These are phyloP conservation scores for Macaria liturata DNA, from an alignment of 2,888 invertebrate genomes.

Conservation along the genomic window DNA sequence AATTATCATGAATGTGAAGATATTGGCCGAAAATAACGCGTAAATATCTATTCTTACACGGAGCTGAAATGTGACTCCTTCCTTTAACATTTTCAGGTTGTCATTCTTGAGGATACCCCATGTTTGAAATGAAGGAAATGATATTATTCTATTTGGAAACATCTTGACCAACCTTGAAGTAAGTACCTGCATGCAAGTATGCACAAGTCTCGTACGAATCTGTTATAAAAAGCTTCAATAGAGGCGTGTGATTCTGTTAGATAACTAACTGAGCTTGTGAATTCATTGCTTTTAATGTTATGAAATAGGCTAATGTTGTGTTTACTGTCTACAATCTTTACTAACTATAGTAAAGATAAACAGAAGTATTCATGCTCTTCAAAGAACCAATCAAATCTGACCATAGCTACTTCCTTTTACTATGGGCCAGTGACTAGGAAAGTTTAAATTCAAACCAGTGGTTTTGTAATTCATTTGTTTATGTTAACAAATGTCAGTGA, in stretches of 20 bases:
- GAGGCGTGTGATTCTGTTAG: constrained; percentile 39
- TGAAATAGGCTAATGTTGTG: neutral
- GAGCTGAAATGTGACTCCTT: constrained; percentile 17
- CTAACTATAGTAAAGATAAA: too few species aligned
- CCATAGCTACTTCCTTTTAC: too few species aligned
- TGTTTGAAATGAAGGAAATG: constrained; percentile 72
- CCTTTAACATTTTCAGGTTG: constrained; percentile 52
- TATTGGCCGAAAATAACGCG: constrained; percentile 40
- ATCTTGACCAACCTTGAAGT: constrained; percentile 83
- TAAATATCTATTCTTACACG: constrained; percentile 19
- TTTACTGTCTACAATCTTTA: neutral
- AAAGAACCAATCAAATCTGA: too few species aligned
- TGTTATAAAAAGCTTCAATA: constrained; percentile 37
- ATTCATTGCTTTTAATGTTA: neutral
- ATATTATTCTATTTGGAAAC: constrained; percentile 66
- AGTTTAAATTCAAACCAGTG: too few species aligned
- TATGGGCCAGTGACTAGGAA: too few species aligned
- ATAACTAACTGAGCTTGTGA: constrained; percentile 17
- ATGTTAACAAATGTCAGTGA: too few species aligned
- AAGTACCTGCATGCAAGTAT: constrained; percentile 61
- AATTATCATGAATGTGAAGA: constrained; percentile 57
- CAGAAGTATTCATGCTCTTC: too few species aligned
- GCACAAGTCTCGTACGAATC: constrained; percentile 37
- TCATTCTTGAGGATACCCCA: constrained; percentile 43
- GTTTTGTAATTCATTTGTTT: too few species aligned